Percentiles rank a stretch among this genome's conserved stretches.
These are phyloP conservation scores for Conopomorpha cramerella DNA, from an alignment of 1,140 invertebrate genomes.

Conservation along the genomic window DNA sequence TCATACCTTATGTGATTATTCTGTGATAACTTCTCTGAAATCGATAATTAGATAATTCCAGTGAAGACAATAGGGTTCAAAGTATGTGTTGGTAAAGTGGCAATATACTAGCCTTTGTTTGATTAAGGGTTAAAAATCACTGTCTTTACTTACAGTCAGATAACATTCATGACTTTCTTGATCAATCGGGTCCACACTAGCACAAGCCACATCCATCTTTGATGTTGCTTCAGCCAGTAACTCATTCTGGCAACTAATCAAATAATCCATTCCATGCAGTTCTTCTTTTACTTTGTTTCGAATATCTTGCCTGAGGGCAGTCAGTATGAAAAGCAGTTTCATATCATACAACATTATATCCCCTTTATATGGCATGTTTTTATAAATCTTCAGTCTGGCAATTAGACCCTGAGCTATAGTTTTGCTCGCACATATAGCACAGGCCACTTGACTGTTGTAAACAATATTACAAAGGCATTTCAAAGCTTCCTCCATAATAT, in stretches of 20 bases:
- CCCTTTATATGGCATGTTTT: constrained; percentile 60
- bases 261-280: constrained; percentile 78
- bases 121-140: too few species aligned
- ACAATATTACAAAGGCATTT: constrained; percentile 91
- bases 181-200: constrained; percentile 15
- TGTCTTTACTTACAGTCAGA: constrained; percentile 23
- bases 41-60: too few species aligned
- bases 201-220: constrained; percentile 14
- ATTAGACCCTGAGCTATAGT: constrained; percentile 75
- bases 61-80: too few species aligned
- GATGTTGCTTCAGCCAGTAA: constrained; percentile 62
- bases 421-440: constrained; percentile 72
- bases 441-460: constrained; percentile 77
- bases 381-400: constrained; percentile 72
- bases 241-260: constrained; percentile 80
- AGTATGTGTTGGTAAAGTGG: too few species aligned
- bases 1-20: too few species aligned
- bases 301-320: constrained; percentile 75
- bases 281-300: constrained; percentile 75
- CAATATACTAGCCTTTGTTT: too few species aligned
- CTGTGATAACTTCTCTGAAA: too few species aligned
- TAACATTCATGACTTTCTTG: constrained; percentile 19
- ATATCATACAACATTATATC: constrained; percentile 87
- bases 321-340: constrained; percentile 86
- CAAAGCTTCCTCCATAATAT: constrained; percentile 71